These are phyloP conservation scores for Cephalotes varians DNA, from an alignment of 2,888 invertebrate genomes.

Conservation along the genomic window DNA sequence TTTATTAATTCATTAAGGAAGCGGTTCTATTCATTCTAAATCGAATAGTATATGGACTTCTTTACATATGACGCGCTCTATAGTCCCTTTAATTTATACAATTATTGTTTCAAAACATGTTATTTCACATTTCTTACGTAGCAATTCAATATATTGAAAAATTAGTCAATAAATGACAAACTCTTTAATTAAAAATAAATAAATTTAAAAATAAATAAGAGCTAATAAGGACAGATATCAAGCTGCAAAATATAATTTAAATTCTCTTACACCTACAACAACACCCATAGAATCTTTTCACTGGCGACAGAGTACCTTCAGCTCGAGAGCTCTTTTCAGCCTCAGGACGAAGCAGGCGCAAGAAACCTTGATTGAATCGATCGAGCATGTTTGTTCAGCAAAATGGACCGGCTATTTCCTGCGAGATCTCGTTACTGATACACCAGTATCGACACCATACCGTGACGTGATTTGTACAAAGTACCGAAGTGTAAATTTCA, in stretches of 20 bases:
- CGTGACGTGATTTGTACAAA: conserved; percentile 27
- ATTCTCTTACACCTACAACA: conserved; percentile 2
- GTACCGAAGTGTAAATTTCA: background rate
- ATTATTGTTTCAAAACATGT: too few relatives aligned
- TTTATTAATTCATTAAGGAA: conserved; percentile 1
- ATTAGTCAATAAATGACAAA: too few relatives aligned
- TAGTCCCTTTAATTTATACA: background rate
- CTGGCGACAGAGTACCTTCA: background rate
- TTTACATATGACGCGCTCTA: background rate
- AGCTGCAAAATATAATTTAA: conserved; percentile 23
- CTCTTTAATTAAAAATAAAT: too few relatives aligned
- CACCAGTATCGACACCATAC: conserved; percentile 17
- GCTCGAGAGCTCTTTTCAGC: background rate
- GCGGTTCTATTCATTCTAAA: background rate
- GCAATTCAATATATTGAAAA: too few relatives aligned
- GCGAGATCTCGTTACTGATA: conserved; percentile 42
- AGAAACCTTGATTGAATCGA: conserved; percentile 50
- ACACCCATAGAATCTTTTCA: conserved; percentile 13
- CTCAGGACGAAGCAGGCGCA: conserved; percentile 15
- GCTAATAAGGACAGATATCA: too few relatives aligned
- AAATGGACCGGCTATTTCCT: conserved; percentile 42
- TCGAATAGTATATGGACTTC: background rate
- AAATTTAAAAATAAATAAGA: too few relatives aligned
- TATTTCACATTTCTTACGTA: too few relatives aligned
- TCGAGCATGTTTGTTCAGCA: conserved; percentile 49